phyloP scores from a whole-genome alignment of 2,888 invertebrate species.

The Dolomedes plantarius region DNA sequence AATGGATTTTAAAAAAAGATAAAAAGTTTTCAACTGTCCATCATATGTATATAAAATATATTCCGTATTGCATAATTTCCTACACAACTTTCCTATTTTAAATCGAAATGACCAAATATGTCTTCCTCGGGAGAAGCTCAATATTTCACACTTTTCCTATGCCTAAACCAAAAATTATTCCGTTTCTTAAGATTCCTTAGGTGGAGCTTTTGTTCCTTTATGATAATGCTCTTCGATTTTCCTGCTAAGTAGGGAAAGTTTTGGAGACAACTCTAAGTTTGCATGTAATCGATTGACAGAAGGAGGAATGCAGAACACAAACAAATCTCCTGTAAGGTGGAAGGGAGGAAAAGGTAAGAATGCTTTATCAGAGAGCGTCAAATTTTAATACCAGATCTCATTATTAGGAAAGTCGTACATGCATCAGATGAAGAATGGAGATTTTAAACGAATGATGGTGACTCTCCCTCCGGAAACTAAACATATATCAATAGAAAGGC shows the following conservation, averaged over 20 bases:
- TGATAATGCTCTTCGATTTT: constrained; percentile 3
- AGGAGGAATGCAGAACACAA: neutral
- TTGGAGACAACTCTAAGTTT: neutral
- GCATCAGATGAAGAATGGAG: too few species aligned
- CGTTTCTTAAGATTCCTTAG: neutral
- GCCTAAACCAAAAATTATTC: neutral
- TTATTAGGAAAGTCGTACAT: neutral
- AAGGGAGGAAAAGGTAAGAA: neutral
- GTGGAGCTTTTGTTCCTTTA: neutral
- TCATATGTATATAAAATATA: too few species aligned
- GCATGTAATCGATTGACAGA: neutral
- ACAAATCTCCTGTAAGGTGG: neutral
- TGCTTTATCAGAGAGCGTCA: neutral
- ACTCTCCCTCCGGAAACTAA: too few species aligned
- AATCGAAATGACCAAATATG: neutral
- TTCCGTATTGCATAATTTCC: too few species aligned
- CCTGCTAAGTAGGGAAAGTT: neutral
- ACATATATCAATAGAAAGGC: too few species aligned
- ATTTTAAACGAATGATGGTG: too few species aligned
- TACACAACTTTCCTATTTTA: too few species aligned
- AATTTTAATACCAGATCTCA: neutral
- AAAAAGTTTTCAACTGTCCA: too few species aligned
- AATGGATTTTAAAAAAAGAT: too few species aligned
- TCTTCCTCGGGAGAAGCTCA: neutral
- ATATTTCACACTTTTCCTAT: neutral